Evolutionary conservation across 2,113 vertebrate species (phyloP), one percentile per base, ranked within the genome.

Genomic region (Meriones unguiculatus): DNA sequence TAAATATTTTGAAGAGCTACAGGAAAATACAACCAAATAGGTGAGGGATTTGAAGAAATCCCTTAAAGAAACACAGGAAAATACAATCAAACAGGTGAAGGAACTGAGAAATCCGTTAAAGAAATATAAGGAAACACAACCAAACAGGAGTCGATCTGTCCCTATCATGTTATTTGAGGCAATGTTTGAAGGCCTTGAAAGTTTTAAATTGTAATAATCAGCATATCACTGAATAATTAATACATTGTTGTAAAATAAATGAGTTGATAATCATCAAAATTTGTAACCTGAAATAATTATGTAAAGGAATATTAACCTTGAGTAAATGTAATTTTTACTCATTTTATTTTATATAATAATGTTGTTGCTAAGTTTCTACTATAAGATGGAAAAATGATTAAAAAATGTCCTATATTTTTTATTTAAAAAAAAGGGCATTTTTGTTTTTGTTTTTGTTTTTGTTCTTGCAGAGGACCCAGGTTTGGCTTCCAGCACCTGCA

Each of bases 201-300:
- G 14, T 38, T 89, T 86, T 91, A 93, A 91, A 92, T 92, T 88
- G 35, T 88, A 91, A 52, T n/a, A 15, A 15, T 84, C n/a, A 65
- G 5, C 10, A 14, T 2, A 94, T 75, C 25, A 46, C 20, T 80
- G 50, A 5, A 25, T 35, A 54, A 94, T 89, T 54, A 38, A 0
- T 59, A 50, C 0, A 62, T 4, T 59, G 14, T 84, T 82, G 14
- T 52, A 20, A 85, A 92, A 22, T 46, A 10, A 5, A 52, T 67
- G 7, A 59, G 8, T 82, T 91, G 7, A 38, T 65, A 78, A 8
- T 80, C 8, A 57, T 76, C 67, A 5, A 14, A 84, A 57, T 76
- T 65, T 85, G 0, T 76, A 35, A 38, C 18, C 50, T 64, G 18
- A 95, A 94, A 32, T 77, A 96, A 80, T 84, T 90, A 87, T 2